Evolutionary conservation across 2,888 invertebrate species (phyloP).

Genomic region (Acanthococcus lagerstroemiae): DNA sequence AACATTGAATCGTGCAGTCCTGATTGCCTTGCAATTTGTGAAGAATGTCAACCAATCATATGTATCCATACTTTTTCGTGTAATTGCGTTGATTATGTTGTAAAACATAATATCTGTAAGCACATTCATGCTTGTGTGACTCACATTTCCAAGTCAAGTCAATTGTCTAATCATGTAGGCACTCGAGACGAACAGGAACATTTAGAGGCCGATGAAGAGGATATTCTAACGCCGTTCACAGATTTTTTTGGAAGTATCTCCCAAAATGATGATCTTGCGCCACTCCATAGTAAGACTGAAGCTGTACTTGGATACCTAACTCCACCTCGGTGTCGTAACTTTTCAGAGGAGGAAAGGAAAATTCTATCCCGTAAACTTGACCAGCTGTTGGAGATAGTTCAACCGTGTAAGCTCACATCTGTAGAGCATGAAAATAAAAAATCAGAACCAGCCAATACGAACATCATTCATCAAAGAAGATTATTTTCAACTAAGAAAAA

Average conservation of each 20-base stretch:
- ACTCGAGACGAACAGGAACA: too few species aligned
- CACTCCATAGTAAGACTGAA: neutral
- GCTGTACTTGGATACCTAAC: neutral
- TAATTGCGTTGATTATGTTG: neutral
- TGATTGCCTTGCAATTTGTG: neutral
- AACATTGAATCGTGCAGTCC: neutral
- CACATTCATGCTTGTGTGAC: neutral
- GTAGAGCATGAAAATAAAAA: neutral
- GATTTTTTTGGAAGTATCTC: too few species aligned
- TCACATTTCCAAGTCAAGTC: too few species aligned
- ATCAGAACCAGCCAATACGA: too few species aligned
- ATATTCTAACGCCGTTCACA: too few species aligned
- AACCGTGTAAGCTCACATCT: neutral
- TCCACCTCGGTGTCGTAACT: neutral
- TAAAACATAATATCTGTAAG: neutral
- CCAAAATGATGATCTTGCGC: too few species aligned
- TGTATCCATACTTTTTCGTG: neutral
- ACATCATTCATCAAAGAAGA: too few species aligned
- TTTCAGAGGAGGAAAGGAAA: too few species aligned
- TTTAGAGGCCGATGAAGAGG: too few species aligned
- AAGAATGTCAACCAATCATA: neutral
- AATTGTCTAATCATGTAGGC: too few species aligned
- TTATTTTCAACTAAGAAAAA: too few species aligned
- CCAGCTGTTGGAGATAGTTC: neutral
- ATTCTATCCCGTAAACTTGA: too few species aligned